Percentiles rank a stretch among this genome's conserved stretches.
These are phyloP conservation scores for Lycophotia porphyrea DNA, from an alignment of 2,888 invertebrate genomes.

Conservation along the genomic window DNA sequence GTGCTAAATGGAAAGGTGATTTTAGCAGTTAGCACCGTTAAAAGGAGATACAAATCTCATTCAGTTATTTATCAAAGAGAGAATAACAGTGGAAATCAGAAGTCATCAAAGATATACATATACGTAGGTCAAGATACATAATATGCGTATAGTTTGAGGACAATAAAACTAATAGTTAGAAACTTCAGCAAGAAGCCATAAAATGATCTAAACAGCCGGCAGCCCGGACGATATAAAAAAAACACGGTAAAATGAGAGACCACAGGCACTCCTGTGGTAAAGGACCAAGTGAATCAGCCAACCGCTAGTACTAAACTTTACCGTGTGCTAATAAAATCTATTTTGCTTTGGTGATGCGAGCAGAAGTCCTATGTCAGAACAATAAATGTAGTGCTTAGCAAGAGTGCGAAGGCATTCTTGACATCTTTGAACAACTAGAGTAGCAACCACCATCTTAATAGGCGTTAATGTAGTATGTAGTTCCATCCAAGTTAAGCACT, in stretches of 20 bases:
- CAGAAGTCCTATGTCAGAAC: not conserved
- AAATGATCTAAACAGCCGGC: slow-evolving; percentile 13
- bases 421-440: not conserved
- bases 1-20: slow-evolving; percentile 20
- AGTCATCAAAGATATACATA: not conserved
- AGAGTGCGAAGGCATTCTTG: not conserved
- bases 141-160: not conserved
- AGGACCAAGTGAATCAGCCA: slow-evolving; percentile 11
- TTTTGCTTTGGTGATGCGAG: slow-evolving; percentile 11
- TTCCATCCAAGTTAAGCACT: not conserved
- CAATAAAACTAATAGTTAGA: slow-evolving; percentile 16
- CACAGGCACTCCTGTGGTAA: slow-evolving; percentile 15
- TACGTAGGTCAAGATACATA: not conserved
- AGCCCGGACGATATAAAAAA: slow-evolving; percentile 11
- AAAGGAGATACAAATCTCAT: slow-evolving; percentile 4
- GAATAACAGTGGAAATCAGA: not conserved
- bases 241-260: slow-evolving; percentile 3
- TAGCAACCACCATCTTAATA: not conserved
- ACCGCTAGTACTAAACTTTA: not conserved
- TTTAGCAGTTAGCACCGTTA: slow-evolving; percentile 3
- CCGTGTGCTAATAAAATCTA: slow-evolving; percentile 6
- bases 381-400: not conserved
- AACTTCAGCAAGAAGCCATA: slow-evolving; percentile 16
- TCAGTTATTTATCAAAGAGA: not conserved
- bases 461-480: not conserved